Base-by-base conservation (phyloP, 1,140 invertebrate genomes). In the Bombus haemorrhoidalis region DNA sequence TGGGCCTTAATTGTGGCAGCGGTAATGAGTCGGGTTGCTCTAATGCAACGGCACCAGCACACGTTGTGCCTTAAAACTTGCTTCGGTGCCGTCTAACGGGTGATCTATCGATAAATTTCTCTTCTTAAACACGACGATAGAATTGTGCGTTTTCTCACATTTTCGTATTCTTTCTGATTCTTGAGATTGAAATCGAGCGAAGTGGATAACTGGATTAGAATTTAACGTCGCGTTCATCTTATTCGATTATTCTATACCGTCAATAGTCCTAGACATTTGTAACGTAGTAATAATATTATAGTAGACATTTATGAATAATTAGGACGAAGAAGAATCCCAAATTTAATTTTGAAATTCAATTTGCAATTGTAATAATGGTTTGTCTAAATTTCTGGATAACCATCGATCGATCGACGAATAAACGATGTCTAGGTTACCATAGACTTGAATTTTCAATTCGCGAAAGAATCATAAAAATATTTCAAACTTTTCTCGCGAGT, bases 1-100 rank as follows among this genome's bases (percentile, higher is more conserved):
- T 95, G 93, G 93, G 93, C 92, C 94, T 95, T 94, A 94, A 95
- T 95, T 95, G 94, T 94, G 92, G 87, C 90, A 92, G 89, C 90
- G 90, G 92, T 95, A 94, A 95, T 94, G 93, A 95, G 93, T 91
- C 88, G 87, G 91, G 91, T 89, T 92, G 92, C 90, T 94, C 92
- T 94, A 93, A 94, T 93, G 92, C 92, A 94, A 93, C 92, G 87
- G 86, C 79, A 85, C 86, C 83, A 85, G 86, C 87, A 90, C 87
- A 93, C 87, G 73, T 90, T 91, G 83, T 88, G 72, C 89, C 87
- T 87, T 87, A 57, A 64, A 73, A 64, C 79, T 80, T 64, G 68
- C 81, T 73, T 73, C 78, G 13, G 81, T 85, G 69, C 81, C 76
- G 69, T 90, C 77, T 93, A 93, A 93, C 92, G 91, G 92, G 91